Evolutionary conservation across 2,888 invertebrate species (phyloP).

Genomic region (Didymodactylos carnosus): DNA sequence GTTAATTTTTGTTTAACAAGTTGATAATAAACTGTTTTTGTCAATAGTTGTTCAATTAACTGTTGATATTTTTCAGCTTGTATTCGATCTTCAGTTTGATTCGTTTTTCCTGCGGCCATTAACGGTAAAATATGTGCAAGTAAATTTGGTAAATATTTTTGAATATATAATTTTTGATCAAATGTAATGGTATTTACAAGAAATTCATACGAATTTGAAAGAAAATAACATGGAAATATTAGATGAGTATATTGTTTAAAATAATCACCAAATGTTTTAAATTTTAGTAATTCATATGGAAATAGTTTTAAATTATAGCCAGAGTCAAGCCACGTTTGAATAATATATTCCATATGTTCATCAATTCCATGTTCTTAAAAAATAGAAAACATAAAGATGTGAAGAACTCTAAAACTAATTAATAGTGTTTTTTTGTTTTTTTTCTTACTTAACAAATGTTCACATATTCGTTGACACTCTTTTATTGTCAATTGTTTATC

Average conservation of each 20-base stretch:
- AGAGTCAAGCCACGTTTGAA: not conserved
- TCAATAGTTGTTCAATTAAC: not conserved
- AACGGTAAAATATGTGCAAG: not conserved
- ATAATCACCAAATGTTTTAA: no score
- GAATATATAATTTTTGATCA: not conserved
- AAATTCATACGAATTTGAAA: not conserved
- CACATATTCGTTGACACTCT: no score
- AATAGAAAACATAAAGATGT: no score
- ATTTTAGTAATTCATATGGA: not conserved
- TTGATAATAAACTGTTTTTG: not conserved
- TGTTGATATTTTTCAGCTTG: not conserved
- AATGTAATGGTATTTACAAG: not conserved
- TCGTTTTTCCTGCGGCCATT: no score
- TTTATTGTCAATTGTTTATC: not conserved
- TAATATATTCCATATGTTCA: not conserved
- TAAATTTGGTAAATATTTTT: not conserved
- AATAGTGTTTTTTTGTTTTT: no score
- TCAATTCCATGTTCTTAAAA: no score
- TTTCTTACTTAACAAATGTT: no score
- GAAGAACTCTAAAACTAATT: no score
- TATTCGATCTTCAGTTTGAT: not conserved
- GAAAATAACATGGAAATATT: not conserved
- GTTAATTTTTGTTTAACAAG: not conserved
- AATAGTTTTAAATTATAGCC: not conserved
- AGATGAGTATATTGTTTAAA: not conserved